A percentile compares a stretch with the other conserved stretches of the same genome.
Evolutionary conservation across 30 jellyfish, hydroid and myxozoan genomes (phyloP).

Genomic region (Turritopsis dohrnii): DNA sequence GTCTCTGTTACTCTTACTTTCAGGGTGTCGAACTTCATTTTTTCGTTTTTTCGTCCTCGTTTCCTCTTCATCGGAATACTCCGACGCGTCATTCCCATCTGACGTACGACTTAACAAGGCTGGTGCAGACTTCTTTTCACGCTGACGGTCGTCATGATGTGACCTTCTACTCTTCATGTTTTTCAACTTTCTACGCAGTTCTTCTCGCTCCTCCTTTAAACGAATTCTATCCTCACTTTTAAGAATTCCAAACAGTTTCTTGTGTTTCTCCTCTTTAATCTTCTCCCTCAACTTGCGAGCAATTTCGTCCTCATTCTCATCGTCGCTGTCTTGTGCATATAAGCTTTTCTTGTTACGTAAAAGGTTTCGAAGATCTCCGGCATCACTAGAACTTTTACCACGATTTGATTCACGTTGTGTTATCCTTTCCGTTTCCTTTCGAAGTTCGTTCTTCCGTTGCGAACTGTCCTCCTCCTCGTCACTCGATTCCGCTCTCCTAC

Average conservation of each 20-base stretch:
- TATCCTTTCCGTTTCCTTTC: slow-evolving; percentile 17
- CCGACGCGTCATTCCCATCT: not conserved
- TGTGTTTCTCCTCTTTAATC: slow-evolving; percentile 35
- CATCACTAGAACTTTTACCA: not conserved
- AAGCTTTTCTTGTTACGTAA: not conserved
- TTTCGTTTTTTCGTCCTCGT: not conserved
- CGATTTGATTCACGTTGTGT: slow-evolving; percentile 22
- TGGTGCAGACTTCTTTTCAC: not conserved
- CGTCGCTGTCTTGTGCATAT: slow-evolving; percentile 17
- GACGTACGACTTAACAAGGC: not conserved
- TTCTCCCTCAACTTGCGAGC: slow-evolving; percentile 32
- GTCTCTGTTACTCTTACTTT: not conserved
- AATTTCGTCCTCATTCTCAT: slow-evolving; percentile 40
- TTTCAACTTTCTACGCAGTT: slow-evolving; percentile 17
- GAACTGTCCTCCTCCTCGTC: slow-evolving; percentile 13
- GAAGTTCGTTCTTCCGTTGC: slow-evolving; percentile 1
- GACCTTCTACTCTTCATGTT: not conserved
- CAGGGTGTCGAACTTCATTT: not conserved
- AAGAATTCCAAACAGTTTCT: slow-evolving; percentile 31
- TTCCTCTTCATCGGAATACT: not conserved
- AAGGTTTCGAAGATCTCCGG: slow-evolving; percentile 23
- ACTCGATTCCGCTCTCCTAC: slow-evolving; percentile 30
- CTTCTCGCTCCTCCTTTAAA: slow-evolving; percentile 19
- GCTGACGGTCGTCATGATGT: not conserved
- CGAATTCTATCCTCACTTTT: not conserved